Evolutionary conservation across 64 coral and sea anemone species (phyloP).

Genomic region (Actinia equina): DNA sequence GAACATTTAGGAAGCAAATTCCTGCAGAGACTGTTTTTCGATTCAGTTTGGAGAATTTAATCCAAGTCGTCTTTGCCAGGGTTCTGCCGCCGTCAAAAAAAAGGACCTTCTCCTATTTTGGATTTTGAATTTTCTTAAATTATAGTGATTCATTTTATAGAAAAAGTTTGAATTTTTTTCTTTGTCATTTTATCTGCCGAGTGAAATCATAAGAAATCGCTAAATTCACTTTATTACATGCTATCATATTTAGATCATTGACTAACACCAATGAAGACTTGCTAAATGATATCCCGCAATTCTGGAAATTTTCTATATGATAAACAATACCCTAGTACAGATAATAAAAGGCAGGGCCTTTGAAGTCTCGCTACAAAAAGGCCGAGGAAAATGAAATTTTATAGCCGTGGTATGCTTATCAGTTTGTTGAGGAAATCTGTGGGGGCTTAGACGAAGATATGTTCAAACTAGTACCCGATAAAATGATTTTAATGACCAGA

Average conservation of each 20-base stretch:
- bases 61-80: too few species aligned
- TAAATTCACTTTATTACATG: not conserved
- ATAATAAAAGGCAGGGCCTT: not conserved
- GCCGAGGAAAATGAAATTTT: not conserved
- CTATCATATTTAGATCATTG: constrained; percentile 16
- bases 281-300: constrained; percentile 14
- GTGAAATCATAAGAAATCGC: not conserved
- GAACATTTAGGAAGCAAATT: too few species aligned
- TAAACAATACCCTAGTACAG: not conserved
- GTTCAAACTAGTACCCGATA: not conserved
- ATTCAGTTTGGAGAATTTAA: too few species aligned
- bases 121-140: too few species aligned
- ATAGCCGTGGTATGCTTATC: not conserved
- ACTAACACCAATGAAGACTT: not conserved
- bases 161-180: too few species aligned
- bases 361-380: not conserved
- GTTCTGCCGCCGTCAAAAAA: too few species aligned
- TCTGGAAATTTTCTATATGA: not conserved
- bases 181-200: not conserved
- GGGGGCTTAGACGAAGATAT: constrained; percentile 12
- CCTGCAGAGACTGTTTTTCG: not conserved
- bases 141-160: too few species aligned
- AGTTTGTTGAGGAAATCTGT: constrained; percentile 14
- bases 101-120: too few species aligned
- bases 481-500: not conserved